Evolutionary conservation across 2,888 invertebrate genomes (phyloP), one percentile per base, ranked within the genome.

Genomic region (Coelinius sp.): DNA sequence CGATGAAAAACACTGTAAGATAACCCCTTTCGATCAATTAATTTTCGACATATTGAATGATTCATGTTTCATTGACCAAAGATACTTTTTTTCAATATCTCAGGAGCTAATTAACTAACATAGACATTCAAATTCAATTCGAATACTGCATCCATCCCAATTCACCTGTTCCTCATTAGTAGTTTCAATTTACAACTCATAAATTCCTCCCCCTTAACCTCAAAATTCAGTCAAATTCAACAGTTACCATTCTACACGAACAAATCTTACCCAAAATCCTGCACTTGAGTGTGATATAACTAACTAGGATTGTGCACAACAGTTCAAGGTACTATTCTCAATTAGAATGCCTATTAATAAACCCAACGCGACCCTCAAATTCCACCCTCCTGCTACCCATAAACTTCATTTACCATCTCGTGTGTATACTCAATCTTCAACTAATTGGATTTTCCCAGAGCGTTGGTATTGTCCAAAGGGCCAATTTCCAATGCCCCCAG

Each of bases 371-470:
- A 31, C 59, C 31, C 35, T 59, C 31, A 56, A 31, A 56, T 7
- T 3, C 59, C 35, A 8, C 31, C 12, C n/a, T 35, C 10, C 35
- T 49, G 22, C n/a, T 20, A 17, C 41, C 59, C 59, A 59, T 59
- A 59, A 59, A 59, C 59, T 59, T 59, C 59, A 59, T 59, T 59
- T 59, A 59, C 59, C 59, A 59, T 59, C 59, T 35, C 59, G 35
- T 59, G 59, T 59, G 59, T 59, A 59, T 35, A 35, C 27, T 66
- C 44, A 66, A 71, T 71, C 59, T 66, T 71, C 27, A 66, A 71
- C 66, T 71, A 71, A 71, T 71, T 71, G 66, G 66, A 71, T 71
- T 71, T 66, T 66, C 71, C 52, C 66, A 22, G 44, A n/a, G 44
- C 68, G 24, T 62, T 59, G 59, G 62, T 46, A 63, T 66, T 66